Percentiles rank a stretch among this genome's conserved stretches.
Evolutionary conservation across 2,797 vertebrate species (phyloP).

Genomic region (Syndactyla subalaris): DNA sequence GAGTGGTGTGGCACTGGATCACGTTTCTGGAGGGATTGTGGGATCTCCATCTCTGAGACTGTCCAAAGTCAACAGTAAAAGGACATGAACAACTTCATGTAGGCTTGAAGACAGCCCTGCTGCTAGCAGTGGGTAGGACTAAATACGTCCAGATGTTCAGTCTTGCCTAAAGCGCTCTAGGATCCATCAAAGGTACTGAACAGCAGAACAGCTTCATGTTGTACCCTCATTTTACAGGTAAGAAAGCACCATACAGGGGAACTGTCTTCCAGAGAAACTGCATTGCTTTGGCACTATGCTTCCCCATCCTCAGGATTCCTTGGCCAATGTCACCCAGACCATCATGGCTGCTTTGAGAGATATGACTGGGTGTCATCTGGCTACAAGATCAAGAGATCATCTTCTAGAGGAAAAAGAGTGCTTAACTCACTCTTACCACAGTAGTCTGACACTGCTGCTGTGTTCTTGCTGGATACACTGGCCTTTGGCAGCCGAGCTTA

Average conservation of each 20-base stretch:
- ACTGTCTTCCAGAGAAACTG: neutral
- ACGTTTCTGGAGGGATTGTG: neutral
- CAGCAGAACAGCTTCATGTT: neutral
- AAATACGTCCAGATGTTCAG: neutral
- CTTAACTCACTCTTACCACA: neutral
- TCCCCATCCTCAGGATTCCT: neutral
- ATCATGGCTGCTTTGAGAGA: neutral
- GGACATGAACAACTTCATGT: neutral
- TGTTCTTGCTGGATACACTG: neutral
- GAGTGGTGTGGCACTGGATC: neutral
- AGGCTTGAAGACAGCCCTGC: neutral
- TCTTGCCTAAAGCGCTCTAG: neutral
- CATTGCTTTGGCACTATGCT: neutral
- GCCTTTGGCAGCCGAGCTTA: neutral
- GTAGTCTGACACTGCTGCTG: neutral
- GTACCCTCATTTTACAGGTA: neutral
- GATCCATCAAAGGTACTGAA: neutral
- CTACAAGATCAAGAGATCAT: neutral
- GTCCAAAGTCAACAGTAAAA: neutral
- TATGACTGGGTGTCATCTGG: neutral
- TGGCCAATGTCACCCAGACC: neutral
- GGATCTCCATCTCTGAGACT: neutral
- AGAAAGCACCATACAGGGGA: neutral
- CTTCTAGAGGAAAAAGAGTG: neutral
- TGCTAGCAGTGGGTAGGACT: too few relatives aligned